These are phyloP conservation scores for Pteromalus puparum DNA, from an alignment of 1,140 invertebrate species.

Conservation along the genomic window DNA sequence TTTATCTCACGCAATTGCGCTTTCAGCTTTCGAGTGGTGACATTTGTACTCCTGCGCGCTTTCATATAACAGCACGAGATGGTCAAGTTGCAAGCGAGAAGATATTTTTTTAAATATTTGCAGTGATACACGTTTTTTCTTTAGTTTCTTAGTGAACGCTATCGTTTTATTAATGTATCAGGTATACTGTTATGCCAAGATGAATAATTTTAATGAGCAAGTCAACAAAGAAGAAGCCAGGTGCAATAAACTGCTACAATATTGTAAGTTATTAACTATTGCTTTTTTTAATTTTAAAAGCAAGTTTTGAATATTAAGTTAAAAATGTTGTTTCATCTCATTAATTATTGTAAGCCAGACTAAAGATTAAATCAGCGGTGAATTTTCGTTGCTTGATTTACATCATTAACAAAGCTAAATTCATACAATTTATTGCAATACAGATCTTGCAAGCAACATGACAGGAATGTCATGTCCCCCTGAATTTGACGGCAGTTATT, in stretches of 20 bases:
- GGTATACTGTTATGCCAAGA: background rate
- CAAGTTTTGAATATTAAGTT: background rate
- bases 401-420: background rate
- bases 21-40: slow-evolving; percentile 16
- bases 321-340: no score
- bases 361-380: no score
- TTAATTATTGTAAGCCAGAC: no score
- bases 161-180: no score
- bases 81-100: background rate
- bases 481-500: background rate
- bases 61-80: background rate
- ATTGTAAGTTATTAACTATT: background rate
- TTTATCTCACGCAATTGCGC: slow-evolving; percentile 23
- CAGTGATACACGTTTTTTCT: background rate
- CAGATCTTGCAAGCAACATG: background rate
- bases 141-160: background rate
- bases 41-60: slow-evolving; percentile 2
- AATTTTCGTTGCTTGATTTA: background rate
- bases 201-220: background rate
- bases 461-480: background rate
- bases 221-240: background rate
- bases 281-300: background rate
- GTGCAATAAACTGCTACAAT: background rate
- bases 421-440: background rate
- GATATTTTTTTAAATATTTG: background rate